Base-by-base conservation (phyloP, 2,113 vertebrate genomes). In the Lonchura striata region DNA sequence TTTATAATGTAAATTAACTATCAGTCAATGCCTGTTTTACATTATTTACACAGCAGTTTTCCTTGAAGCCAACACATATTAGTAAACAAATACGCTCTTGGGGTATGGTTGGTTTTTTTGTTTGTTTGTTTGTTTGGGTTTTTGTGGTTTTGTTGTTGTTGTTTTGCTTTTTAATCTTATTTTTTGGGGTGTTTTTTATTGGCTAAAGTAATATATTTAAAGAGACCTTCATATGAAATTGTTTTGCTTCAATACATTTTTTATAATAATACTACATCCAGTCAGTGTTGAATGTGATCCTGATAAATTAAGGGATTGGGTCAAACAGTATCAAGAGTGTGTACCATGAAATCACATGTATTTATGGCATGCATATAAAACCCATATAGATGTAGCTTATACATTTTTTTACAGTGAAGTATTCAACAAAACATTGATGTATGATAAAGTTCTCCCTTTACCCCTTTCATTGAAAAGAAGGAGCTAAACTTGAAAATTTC, bases 321-420 rank as follows among this genome's bases (percentile, higher is more conserved):
- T 78, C 35, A 61, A 52, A 53, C 10, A 24, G 17, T 56, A 19
- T 44, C 25, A 50, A 72, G 21, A 41, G 11, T 50, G 5, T 65
- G 6, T 52, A 15, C 28, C 25, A 2, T 44, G 1, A 3, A 53
- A 10, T 68, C 77, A 27, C 9, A 31, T 4, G 4, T 22, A 19
- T 46, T 89, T 61, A 3, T 63, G 39, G 16, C 20, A 21, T 24
- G 49, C 50, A 30, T 59, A 27, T 13, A 77, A 70, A 53, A 3
- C 11, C 14, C 20, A 30, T 46, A 35, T 6, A 21, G 15, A 23
- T 8, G 22, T 6, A 47, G 3, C 42, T 19, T 68, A 41, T 13
- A n/a, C 1, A 0, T 0, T 64, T 69, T 72, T 89, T 66, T 31
- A 25, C 7, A 27, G 15, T 46, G 23, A 4, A 6, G 0, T 63